Percentiles rank a stretch among this genome's conserved stretches.
These are phyloP conservation scores for Ornithoptera priamus DNA, from an alignment of 2,888 invertebrate species.

Conservation along the genomic window DNA sequence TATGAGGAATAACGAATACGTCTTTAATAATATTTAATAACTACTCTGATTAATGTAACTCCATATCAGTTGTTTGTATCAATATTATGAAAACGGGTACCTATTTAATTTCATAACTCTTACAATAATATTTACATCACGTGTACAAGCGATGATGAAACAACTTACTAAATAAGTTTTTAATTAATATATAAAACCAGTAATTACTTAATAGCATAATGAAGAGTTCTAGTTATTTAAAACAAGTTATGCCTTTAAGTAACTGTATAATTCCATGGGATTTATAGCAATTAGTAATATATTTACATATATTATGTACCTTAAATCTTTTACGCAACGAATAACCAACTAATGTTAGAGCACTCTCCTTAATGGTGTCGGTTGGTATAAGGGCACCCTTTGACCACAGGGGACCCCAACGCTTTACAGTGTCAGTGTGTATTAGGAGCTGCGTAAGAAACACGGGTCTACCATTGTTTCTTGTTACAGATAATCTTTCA, in stretches of 20 bases:
- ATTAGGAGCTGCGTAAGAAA: constrained; percentile 22
- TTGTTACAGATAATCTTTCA: constrained; percentile 17
- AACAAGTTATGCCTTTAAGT: too few species aligned
- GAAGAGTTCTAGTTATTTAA: neutral
- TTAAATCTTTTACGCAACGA: neutral
- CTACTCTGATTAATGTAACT: constrained; percentile 4
- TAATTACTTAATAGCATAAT: neutral
- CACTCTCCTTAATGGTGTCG: constrained; percentile 22
- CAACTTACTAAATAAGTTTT: constrained; percentile 17
- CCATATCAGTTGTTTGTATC: constrained; percentile 22
- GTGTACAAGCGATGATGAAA: constrained; percentile 18
- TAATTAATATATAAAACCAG: neutral
- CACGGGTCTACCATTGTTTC: constrained; percentile 23
- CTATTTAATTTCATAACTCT: constrained; percentile 24
- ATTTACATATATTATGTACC: neutral
- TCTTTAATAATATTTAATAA: constrained; percentile 2
- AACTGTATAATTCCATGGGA: too few species aligned
- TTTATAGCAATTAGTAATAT: too few species aligned
- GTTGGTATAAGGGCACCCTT: constrained; percentile 20
- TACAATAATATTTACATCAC: constrained; percentile 28
- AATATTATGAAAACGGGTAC: constrained; percentile 15
- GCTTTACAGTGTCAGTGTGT: constrained; percentile 23
- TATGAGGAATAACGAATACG: neutral
- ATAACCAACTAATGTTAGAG: constrained; percentile 16
- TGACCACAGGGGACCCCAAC: constrained; percentile 17